Evolutionary conservation across 1,140 invertebrate genomes (phyloP).

Genomic region (Metopolophium dirhodum): DNA sequence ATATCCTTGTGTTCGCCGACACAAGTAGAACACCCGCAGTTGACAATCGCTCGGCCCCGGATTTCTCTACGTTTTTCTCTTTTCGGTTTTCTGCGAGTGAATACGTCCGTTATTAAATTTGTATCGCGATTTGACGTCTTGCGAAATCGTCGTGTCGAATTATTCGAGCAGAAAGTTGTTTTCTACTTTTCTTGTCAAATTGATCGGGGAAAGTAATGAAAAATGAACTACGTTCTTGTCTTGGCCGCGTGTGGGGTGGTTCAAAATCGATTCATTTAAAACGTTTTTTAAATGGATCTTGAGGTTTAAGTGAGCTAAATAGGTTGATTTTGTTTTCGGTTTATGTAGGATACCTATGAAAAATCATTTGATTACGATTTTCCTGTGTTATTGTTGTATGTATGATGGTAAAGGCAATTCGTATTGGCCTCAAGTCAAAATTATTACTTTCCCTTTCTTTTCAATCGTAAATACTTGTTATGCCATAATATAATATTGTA

Average conservation of each 20-base stretch:
- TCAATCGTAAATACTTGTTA: neutral
- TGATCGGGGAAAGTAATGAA: neutral
- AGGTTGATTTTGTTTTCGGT: neutral
- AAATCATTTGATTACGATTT: neutral
- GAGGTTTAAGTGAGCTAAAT: neutral
- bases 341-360: neutral
- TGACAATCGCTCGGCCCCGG: neutral
- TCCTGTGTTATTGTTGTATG: neutral
- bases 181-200: neutral
- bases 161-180: neutral
- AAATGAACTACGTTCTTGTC: neutral
- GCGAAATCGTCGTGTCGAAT: neutral
- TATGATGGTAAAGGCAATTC: neutral
- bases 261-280: neutral
- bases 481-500: neutral
- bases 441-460: slow-evolving; percentile 1
- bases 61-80: neutral
- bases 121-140: neutral
- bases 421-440: neutral
- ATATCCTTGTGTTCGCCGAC: neutral
- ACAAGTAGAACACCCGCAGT: neutral
- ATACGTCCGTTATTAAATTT: neutral
- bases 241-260: neutral
- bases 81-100: neutral
- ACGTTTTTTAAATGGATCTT: too few species aligned